These are phyloP conservation scores for Rostratula benghalensis DNA, from an alignment of 2,113 vertebrate species.

Conservation along the genomic window DNA sequence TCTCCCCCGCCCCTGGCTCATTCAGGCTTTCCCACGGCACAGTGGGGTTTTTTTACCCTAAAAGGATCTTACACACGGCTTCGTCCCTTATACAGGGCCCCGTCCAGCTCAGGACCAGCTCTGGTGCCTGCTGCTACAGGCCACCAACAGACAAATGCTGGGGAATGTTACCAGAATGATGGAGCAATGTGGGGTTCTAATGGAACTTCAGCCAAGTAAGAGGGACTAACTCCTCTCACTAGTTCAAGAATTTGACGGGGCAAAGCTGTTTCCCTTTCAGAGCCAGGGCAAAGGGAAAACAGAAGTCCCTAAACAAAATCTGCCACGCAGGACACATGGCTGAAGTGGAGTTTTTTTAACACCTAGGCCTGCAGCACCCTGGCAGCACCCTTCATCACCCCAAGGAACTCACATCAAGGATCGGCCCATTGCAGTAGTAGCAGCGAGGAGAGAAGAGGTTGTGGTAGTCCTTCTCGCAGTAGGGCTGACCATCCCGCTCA, in stretches of 20 bases:
- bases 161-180: not conserved
- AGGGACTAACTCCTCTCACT: not conserved
- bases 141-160: not conserved
- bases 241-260: not conserved
- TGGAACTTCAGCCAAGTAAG: not conserved
- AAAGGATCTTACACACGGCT: not conserved
- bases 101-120: not conserved
- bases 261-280: not conserved
- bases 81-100: not conserved
- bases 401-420: constrained; percentile 88
- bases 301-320: not conserved
- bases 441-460: constrained; percentile 96
- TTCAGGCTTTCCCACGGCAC: not conserved
- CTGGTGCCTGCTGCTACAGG: not conserved
- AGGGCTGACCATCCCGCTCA: constrained; percentile 94
- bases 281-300: not conserved
- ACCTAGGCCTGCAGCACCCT: not conserved
- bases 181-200: not conserved
- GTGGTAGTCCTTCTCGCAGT: constrained; percentile 98
- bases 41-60: constrained; percentile 14
- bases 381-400: not conserved
- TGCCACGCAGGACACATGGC: not conserved
- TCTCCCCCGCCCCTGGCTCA: not conserved
- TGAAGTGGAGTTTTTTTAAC: not conserved
- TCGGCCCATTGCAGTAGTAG: constrained; percentile 97